Conservation (phyloP, 1,140 invertebrate genomes). For the Theocolax elegans region DNA sequence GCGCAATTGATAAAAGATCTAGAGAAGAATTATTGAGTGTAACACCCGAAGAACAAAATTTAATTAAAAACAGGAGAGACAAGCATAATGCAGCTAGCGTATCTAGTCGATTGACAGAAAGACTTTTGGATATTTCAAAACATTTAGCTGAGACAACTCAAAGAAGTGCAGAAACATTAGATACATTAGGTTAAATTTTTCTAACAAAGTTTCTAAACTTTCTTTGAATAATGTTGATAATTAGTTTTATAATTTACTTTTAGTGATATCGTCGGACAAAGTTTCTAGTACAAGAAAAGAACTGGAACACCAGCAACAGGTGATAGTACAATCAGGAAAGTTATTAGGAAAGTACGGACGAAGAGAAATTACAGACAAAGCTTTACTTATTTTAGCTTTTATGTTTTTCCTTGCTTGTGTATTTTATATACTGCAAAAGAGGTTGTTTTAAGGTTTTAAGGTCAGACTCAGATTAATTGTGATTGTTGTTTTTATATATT, state of each 20-base stretch:
- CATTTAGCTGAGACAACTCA: conserved; percentile 88
- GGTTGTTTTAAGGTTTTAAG: conserved; percentile 85
- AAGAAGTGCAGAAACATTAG: conserved; percentile 85
- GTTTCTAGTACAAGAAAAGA: conserved; percentile 84
- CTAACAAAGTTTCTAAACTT: conserved; percentile 3
- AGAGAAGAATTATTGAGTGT: conserved; percentile 74
- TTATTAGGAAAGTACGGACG: conserved; percentile 93
- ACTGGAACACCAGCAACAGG: conserved; percentile 84
- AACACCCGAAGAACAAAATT: conserved; percentile 68
- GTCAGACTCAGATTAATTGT: too few relatives aligned
- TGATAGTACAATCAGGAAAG: conserved; percentile 89
- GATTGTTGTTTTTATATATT: too few relatives aligned
- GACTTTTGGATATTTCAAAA: conserved; percentile 83
- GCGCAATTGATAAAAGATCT: conserved; percentile 79
- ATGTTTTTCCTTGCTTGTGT: conserved; percentile 92
- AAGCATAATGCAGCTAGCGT: conserved; percentile 74
- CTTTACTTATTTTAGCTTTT: conserved; percentile 89
- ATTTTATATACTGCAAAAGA: conserved; percentile 90
- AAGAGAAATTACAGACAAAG: conserved; percentile 94
- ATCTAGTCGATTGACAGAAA: conserved; percentile 82
- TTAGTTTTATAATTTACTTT: conserved; percentile 53
- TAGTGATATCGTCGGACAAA: conserved; percentile 64
- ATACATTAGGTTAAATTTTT: conserved; percentile 75
- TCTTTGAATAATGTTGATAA: neutral
- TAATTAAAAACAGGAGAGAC: conserved; percentile 74